Evolutionary conservation across 2,113 vertebrate genomes (phyloP).

Genomic region (Beaufortia kweichowensis): DNA sequence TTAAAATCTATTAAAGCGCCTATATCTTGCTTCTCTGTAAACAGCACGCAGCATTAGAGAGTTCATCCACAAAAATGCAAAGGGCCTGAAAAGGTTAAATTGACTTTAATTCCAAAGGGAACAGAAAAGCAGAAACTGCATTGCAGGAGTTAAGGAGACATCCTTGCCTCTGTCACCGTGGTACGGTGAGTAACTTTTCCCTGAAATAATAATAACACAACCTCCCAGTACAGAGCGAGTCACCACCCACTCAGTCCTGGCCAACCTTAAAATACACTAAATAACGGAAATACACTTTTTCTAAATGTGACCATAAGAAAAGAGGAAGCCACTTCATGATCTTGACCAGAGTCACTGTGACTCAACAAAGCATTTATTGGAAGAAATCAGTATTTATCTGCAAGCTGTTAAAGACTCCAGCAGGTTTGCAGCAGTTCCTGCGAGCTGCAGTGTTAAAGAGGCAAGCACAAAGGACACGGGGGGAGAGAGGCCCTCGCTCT

Average conservation of each 20-base stretch:
- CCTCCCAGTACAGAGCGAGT: not conserved
- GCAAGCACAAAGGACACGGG: slow-evolving; percentile 64
- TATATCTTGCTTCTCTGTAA: too few relatives aligned
- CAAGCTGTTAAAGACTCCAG: slow-evolving; percentile 41
- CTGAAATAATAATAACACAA: slow-evolving; percentile 25
- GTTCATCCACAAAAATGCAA: too few relatives aligned
- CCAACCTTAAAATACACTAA: slow-evolving; percentile 19
- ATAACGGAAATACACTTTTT: slow-evolving; percentile 21
- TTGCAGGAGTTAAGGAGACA: not conserved
- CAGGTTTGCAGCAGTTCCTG: slow-evolving; percentile 51
- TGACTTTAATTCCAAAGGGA: too few relatives aligned
- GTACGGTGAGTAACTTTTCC: slow-evolving; percentile 9
- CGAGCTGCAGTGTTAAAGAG: slow-evolving; percentile 32
- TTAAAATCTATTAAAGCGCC: too few relatives aligned
- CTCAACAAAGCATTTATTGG: not conserved
- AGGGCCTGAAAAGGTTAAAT: too few relatives aligned
- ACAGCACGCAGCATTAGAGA: too few relatives aligned
- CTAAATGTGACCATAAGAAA: not conserved
- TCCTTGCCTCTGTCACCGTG: not conserved
- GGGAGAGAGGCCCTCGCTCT: slow-evolving; percentile 68
- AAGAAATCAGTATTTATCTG: slow-evolving; percentile 9
- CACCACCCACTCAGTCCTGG: slow-evolving; percentile 2
- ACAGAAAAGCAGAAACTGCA: too few relatives aligned
- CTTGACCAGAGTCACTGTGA: not conserved
- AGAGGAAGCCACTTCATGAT: not conserved